Evolutionary conservation across 2,113 vertebrate genomes (phyloP).

Genomic region (Eublepharis macularius): DNA sequence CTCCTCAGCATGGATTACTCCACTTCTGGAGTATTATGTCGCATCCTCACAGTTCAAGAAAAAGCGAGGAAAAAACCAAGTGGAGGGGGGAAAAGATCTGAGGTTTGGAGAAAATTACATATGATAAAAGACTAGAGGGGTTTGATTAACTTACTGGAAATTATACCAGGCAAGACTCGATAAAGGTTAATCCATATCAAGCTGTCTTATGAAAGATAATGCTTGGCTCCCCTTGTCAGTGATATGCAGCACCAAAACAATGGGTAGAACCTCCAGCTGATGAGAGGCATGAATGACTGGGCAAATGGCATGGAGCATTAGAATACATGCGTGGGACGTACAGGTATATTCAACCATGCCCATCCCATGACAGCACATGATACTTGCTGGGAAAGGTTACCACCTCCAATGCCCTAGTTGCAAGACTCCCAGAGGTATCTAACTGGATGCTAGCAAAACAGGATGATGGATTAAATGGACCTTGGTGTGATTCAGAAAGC

Average conservation of each 20-base stretch:
- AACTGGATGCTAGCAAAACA: neutral
- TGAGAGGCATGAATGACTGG: neutral
- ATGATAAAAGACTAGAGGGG: neutral
- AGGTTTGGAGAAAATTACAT: neutral
- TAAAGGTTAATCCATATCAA: neutral
- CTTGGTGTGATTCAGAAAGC: neutral
- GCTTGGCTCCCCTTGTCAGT: neutral
- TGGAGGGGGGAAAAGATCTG: neutral
- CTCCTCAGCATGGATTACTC: neutral
- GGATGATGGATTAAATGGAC: neutral
- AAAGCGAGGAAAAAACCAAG: neutral
- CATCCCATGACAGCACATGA: no score
- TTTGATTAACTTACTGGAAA: neutral
- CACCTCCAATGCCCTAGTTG: neutral
- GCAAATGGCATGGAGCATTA: no score
- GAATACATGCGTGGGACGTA: no score
- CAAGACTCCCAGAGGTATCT: neutral
- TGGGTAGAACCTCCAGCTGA: neutral
- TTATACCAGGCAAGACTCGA: no score
- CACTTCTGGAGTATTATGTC: neutral
- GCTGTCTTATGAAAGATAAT: neutral
- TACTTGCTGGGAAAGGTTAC: neutral
- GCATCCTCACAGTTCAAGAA: neutral
- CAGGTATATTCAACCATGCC: no score
- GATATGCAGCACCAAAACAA: neutral